Evolutionary conservation across 2,888 invertebrate species (phyloP).

Genomic region (Eristalis pertinax): DNA sequence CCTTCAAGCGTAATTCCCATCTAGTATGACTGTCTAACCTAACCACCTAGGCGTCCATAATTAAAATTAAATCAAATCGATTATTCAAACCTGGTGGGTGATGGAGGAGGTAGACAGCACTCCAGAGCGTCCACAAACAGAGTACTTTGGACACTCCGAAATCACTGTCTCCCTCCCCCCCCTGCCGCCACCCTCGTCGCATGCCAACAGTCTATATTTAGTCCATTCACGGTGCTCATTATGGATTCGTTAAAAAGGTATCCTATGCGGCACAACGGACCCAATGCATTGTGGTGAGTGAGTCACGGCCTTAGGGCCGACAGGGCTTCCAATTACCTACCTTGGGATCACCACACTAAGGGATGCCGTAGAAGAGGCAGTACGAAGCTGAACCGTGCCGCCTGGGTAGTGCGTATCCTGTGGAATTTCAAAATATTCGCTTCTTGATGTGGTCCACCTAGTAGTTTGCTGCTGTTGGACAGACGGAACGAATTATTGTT

Average conservation of each 20-base stretch:
- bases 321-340: no score
- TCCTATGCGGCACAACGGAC: no score
- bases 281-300: no score
- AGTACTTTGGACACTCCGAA: not conserved
- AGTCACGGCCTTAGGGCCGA: no score
- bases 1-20: not conserved
- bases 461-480: no score
- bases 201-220: not conserved
- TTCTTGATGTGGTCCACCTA: no score
- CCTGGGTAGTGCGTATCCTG: no score
- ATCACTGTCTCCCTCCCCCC: not conserved
- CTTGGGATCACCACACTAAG: no score
- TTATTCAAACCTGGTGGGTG: slow-evolving; percentile 2
- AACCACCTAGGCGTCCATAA: not conserved
- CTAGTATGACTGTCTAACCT: not conserved
- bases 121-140: not conserved
- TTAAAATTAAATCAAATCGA: slow-evolving; percentile 21
- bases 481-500: no score
- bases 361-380: no score
- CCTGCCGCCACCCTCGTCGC: not conserved
- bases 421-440: no score
- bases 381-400: no score
- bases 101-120: not conserved
- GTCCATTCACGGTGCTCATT: not conserved
- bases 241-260: not conserved